These are phyloP conservation scores for Phorcus lineatus DNA, from an alignment of 2,888 invertebrate species.

Conservation along the genomic window DNA sequence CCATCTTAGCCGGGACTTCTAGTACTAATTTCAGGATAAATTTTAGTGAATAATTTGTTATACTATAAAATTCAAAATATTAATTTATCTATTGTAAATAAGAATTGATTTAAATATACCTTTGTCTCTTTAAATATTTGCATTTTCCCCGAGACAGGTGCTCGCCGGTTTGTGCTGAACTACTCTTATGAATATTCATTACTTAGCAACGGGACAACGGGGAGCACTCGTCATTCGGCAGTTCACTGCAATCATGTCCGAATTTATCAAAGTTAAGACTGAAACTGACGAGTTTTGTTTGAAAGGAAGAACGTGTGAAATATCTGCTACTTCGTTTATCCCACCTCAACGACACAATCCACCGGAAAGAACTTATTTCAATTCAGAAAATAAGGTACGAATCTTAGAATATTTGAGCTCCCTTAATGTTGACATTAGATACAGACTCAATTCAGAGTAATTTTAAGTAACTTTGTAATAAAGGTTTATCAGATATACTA, in stretches of 20 bases:
- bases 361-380: constrained; percentile 69
- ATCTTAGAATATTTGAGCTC: not conserved
- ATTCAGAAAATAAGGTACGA: constrained; percentile 63
- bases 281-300: constrained; percentile 67
- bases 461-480: too few relatives aligned
- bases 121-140: not conserved
- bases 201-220: constrained; percentile 1
- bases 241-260: constrained; percentile 29
- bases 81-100: not conserved
- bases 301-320: constrained; percentile 72
- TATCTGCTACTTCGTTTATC: constrained; percentile 73
- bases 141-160: not conserved
- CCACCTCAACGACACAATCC: constrained; percentile 66
- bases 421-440: constrained; percentile 43
- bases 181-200: constrained; percentile 9
- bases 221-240: not conserved
- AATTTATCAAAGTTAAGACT: constrained; percentile 60
- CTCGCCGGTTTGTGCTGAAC: not conserved
- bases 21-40: not conserved
- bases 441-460: constrained; percentile 6
- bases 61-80: not conserved
- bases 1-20: constrained; percentile 3
- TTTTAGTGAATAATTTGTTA: not conserved
- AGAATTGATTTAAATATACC: not conserved
- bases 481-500: too few relatives aligned